Conservation (phyloP, 2,113 vertebrate genomes). For the Mustela nigripes region DNA sequence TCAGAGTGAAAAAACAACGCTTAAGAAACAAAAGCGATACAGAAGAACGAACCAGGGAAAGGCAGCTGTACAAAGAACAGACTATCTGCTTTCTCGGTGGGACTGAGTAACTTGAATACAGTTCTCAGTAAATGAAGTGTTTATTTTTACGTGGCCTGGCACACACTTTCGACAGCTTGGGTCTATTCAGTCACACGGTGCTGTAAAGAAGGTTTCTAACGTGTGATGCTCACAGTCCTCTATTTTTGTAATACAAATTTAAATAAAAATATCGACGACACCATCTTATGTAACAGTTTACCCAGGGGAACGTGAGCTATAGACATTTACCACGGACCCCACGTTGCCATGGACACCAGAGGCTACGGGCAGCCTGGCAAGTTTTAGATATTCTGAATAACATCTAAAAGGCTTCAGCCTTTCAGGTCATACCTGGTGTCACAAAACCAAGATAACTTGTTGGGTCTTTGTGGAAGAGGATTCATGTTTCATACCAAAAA, state of each 20-base stretch:
- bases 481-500: neutral
- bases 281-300: neutral
- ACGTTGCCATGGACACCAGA: slow-evolving; percentile 17
- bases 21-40: slow-evolving; percentile 42
- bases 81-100: neutral
- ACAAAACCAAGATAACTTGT: neutral
- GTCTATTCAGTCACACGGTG: neutral
- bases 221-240: neutral
- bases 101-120: neutral
- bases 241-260: neutral
- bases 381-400: slow-evolving; percentile 15
- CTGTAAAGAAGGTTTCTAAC: neutral
- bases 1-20: slow-evolving; percentile 58
- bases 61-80: slow-evolving; percentile 57
- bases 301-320: neutral
- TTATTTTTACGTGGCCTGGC: neutral
- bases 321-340: neutral
- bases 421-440: neutral
- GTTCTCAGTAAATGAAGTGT: slow-evolving; percentile 47
- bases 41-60: neutral
- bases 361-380: neutral
- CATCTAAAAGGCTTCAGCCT: neutral
- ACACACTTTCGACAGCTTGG: neutral
- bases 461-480: neutral
- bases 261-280: neutral